phyloP scores from a whole-genome alignment of 2,888 invertebrate species.

The Arrhopalites spinosus region DNA sequence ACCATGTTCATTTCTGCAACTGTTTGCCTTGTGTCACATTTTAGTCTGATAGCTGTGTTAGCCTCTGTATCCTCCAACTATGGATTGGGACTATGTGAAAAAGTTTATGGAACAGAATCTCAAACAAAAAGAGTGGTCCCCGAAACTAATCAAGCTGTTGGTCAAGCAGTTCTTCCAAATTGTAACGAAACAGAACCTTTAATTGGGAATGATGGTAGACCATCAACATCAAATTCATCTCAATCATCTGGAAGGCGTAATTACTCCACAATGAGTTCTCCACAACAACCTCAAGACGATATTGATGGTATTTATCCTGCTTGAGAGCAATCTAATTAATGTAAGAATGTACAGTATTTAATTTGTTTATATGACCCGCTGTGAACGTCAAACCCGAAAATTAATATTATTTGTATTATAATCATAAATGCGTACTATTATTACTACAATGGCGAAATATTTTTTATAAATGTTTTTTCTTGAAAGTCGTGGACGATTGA shows the following conservation, averaged over 20 bases:
- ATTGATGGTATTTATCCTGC: constrained; percentile 3
- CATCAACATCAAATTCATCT: not conserved
- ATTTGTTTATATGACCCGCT: too few species aligned
- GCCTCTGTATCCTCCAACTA: constrained; percentile 48
- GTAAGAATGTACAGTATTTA: too few species aligned
- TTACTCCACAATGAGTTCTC: not conserved
- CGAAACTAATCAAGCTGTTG: not conserved
- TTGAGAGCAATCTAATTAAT: not conserved
- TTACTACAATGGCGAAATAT: too few species aligned
- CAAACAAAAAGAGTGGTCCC: not conserved
- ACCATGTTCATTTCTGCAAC: constrained; percentile 42
- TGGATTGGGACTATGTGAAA: constrained; percentile 46
- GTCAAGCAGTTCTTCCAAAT: not conserved
- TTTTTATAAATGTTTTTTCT: too few species aligned
- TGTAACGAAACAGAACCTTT: not conserved
- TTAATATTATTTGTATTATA: too few species aligned
- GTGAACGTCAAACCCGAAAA: too few species aligned
- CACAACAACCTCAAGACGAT: not conserved
- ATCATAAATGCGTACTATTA: too few species aligned
- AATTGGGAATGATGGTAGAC: not conserved
- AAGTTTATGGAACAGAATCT: constrained; percentile 17
- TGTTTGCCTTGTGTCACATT: constrained; percentile 43
- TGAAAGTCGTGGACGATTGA: too few species aligned
- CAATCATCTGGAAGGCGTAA: not conserved
- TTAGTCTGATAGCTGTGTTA: constrained; percentile 45